A percentile compares a stretch with the other conserved stretches of the same genome.
Conservation (phyloP, 1,140 invertebrate genomes). For the Papilio helenus region DNA sequence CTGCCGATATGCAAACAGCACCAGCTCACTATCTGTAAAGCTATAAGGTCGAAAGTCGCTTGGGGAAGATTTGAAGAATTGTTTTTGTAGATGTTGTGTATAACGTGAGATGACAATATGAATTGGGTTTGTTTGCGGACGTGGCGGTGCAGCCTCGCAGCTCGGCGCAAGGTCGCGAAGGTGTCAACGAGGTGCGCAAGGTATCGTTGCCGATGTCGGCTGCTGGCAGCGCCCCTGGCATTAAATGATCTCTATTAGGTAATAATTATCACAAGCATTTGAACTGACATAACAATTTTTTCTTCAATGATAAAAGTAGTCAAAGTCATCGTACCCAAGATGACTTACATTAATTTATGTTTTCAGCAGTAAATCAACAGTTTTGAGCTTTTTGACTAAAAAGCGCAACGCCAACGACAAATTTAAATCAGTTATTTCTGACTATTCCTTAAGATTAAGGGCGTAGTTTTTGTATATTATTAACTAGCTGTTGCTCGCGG, state of each 20-base stretch:
- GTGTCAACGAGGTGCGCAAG: conserved; percentile 47
- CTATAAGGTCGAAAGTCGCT: conserved; percentile 34
- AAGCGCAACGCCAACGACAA: background rate
- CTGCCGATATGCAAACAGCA: conserved; percentile 32
- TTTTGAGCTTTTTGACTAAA: background rate
- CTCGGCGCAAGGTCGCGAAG: conserved; percentile 48
- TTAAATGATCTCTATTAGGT: conserved; percentile 33
- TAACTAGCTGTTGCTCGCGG: no score
- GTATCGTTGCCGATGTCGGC: conserved; percentile 8
- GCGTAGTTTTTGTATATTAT: background rate
- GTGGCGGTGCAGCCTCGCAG: conserved; percentile 43
- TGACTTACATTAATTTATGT: no score
- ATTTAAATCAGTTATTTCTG: background rate
- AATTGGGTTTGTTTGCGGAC: conserved; percentile 38
- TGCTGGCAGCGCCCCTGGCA: conserved; percentile 39
- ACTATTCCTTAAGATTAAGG: background rate
- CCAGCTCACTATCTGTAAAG: conserved; percentile 16
- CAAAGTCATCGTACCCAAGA: no score
- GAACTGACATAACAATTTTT: conserved; percentile 5
- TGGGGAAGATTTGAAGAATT: background rate
- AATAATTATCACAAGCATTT: conserved; percentile 36
- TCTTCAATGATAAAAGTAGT: background rate
- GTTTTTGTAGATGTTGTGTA: background rate
- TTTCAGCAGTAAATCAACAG: background rate
- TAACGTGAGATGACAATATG: conserved; percentile 41